Evolutionary conservation across 2,113 vertebrate genomes (phyloP), one percentile per base, ranked within the genome.

Genomic region (Steatornis caripensis): DNA sequence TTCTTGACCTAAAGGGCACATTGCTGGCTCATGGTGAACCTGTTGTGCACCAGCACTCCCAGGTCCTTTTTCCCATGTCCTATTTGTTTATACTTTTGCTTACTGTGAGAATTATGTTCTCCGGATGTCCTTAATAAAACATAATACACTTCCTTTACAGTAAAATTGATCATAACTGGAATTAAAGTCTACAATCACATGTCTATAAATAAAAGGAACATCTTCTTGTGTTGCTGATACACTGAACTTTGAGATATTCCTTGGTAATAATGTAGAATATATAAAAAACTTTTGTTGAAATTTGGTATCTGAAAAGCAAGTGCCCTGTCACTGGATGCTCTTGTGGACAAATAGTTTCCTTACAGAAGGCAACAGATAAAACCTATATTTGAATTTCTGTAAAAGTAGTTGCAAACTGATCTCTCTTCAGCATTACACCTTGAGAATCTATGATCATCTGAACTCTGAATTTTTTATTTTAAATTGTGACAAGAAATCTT

Each of bases 121-220:
- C 60, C 64, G 81, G 69, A 75, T 71, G 30, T 86, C 34, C 91
- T 88, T 75, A 94, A 95, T 78, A 94, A 91, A 90, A 79, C 36
- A 49, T 24, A 49, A 29, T 53, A 21, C 66, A 3, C 53, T 65
- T 66, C 27, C 22, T 89, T 84, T 58, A 49, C 32, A 72, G 37
- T 39, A 53, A 78, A 65, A 93, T 54, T 62, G 70, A 90, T 82
- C 43, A 43, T 41, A 57, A 69, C 65, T 90, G 51, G n/a, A 87
- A 93, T 95, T 65, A 45, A 82, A 93, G 22, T 39, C 48, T 51
- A 77, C 48, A 69, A 34, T n/a, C 23, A 23, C 48, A 72, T 48
- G 49, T 30, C 75, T 76, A 85, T 82, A 93, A 93, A 84, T 72
- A 93, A 93, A 90, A 51, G 64, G 6, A 69, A 34, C 11, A 57